Conservation (phyloP, 2,113 vertebrate species). For the Varanus salvator region DNA sequence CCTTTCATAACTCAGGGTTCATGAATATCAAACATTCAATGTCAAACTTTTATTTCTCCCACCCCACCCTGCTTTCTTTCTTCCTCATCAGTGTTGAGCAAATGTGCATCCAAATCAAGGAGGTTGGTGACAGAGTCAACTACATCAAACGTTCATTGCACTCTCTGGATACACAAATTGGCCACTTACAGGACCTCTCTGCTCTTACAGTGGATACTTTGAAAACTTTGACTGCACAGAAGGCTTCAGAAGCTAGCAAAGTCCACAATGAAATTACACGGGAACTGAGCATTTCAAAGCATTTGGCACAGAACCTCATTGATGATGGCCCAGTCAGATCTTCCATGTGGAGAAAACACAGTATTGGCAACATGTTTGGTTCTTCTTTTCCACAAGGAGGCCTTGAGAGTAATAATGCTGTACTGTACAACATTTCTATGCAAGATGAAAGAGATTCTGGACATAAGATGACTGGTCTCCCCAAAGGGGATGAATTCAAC, state of each 20-base stretch:
- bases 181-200: constrained; percentile 97
- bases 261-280: constrained; percentile 97
- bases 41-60: not conserved
- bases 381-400: constrained; percentile 85
- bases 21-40: not conserved
- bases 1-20: not conserved
- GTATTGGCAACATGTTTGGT: constrained; percentile 84
- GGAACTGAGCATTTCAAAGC: constrained; percentile 96
- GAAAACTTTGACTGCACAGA: constrained; percentile 96
- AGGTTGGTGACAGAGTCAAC: constrained; percentile 97
- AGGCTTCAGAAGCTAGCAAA: constrained; percentile 96
- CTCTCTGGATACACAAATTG: constrained; percentile 97
- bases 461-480: constrained; percentile 70
- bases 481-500: constrained; percentile 81
- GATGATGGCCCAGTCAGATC: constrained; percentile 87
- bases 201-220: constrained; percentile 97
- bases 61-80: not conserved
- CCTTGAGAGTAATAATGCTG: constrained; percentile 86
- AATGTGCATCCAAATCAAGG: constrained; percentile 97
- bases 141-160: constrained; percentile 97
- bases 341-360: constrained; percentile 89
- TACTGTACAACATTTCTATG: constrained; percentile 83
- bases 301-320: constrained; percentile 88
- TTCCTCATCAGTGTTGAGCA: constrained; percentile 88
- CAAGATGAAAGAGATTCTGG: constrained; percentile 79